These are phyloP conservation scores for Bombus waltoni DNA, from an alignment of 1,140 invertebrate genomes.

Conservation along the genomic window DNA sequence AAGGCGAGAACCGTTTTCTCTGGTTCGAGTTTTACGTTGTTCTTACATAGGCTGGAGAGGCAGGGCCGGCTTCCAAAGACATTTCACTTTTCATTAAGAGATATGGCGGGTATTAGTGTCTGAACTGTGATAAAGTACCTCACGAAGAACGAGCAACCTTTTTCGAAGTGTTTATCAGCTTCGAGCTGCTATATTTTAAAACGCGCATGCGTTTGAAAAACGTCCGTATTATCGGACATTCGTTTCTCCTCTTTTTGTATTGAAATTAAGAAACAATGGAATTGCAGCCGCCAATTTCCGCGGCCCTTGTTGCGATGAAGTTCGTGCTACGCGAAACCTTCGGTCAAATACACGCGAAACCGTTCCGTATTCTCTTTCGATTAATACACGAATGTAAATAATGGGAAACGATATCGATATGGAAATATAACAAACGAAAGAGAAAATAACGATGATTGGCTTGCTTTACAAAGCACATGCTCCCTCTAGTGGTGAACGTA, in stretches of 20 bases:
- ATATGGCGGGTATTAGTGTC: slow-evolving; percentile 38
- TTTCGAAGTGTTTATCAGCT: slow-evolving; percentile 1
- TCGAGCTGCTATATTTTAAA: neutral
- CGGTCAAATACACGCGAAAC: neutral
- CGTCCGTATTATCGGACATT: neutral
- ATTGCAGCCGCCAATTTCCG: neutral
- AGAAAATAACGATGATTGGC: neutral
- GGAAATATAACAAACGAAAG: neutral
- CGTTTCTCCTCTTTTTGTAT: neutral
- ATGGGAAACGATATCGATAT: neutral
- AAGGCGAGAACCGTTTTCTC: slow-evolving; percentile 17
- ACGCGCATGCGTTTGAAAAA: neutral
- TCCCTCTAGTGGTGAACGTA: slow-evolving; percentile 43
- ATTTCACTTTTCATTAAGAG: slow-evolving; percentile 52
- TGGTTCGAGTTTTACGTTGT: neutral
- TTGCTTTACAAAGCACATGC: slow-evolving; percentile 35
- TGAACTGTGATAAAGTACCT: slow-evolving; percentile 9
- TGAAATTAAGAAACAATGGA: neutral
- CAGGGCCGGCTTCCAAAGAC: slow-evolving; percentile 9
- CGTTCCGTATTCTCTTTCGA: neutral
- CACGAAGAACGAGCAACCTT: neutral
- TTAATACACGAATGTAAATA: neutral
- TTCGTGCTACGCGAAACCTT: neutral
- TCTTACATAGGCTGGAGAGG: neutral
- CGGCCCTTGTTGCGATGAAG: neutral